Conservation (phyloP, 2,797 vertebrate genomes). For the Sebastes aleutianus region DNA sequence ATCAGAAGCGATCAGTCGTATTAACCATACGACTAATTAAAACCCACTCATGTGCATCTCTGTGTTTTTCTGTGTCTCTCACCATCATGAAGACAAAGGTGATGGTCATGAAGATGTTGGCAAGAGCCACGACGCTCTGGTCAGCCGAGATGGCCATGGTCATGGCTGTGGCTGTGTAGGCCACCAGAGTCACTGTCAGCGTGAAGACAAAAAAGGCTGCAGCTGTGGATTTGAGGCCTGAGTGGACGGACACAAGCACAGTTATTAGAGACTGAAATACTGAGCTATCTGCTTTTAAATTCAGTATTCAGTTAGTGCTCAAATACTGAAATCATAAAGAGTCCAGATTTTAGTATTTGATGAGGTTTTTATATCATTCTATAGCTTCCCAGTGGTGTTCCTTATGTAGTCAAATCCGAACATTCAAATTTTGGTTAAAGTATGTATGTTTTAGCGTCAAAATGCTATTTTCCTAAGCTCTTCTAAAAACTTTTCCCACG, state of each 20-base stretch:
- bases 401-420: no score
- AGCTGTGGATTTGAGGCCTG: conserved; percentile 85
- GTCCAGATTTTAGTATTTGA: no score
- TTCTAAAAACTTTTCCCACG: no score
- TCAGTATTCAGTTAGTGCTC: neutral
- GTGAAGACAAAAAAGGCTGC: conserved; percentile 87
- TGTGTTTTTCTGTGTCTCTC: conserved; percentile 53
- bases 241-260: neutral
- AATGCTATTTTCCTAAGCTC: no score
- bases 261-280: neutral
- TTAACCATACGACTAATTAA: neutral
- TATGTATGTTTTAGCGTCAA: no score
- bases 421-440: no score
- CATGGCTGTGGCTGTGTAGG: conserved; percentile 88
- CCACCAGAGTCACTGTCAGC: conserved; percentile 86
- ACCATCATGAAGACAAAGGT: conserved; percentile 94
- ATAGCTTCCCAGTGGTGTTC: no score
- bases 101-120: conserved; percentile 89
- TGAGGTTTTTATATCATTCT: no score
- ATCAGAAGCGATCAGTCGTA: neutral
- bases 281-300: neutral
- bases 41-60: neutral
- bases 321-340: no score
- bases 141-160: conserved; percentile 90
- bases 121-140: conserved; percentile 86